Conservation (phyloP, 2,888 invertebrate genomes). For the Amblyjoppa fuscipennis region DNA sequence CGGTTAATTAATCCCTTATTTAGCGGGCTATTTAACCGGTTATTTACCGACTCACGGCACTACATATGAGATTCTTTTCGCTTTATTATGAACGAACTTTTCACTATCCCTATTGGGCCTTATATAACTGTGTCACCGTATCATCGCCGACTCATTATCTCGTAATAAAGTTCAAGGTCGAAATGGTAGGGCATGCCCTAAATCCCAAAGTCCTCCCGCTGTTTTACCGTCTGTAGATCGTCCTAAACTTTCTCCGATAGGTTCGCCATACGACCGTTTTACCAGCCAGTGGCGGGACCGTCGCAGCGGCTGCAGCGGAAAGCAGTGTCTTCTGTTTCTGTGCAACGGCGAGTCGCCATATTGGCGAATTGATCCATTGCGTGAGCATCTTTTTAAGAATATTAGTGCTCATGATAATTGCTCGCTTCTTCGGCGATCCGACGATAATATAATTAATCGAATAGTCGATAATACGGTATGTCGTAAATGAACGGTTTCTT, state of each 20-base stretch:
- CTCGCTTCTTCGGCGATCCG: background rate
- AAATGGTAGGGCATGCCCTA: too few species aligned
- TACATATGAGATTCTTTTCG: too few species aligned
- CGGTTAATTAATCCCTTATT: too few species aligned
- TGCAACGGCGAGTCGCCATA: constrained; percentile 57
- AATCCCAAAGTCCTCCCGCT: background rate
- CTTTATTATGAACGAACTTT: too few species aligned
- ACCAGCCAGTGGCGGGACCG: background rate
- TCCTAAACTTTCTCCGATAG: background rate
- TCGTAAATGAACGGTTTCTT: background rate
- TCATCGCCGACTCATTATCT: too few species aligned
- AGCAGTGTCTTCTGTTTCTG: constrained; percentile 18
- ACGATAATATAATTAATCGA: constrained; percentile 9
- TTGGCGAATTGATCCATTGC: constrained; percentile 61
- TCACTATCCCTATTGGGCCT: too few species aligned
- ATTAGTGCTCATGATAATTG: background rate
- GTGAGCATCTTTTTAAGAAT: constrained; percentile 27
- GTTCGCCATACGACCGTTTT: background rate
- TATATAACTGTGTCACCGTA: too few species aligned
- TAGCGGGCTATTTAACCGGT: too few species aligned
- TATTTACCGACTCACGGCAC: too few species aligned
- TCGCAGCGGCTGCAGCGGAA: background rate
- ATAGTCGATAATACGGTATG: constrained; percentile 2
- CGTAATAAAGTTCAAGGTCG: too few species aligned
- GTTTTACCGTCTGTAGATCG: background rate